Percentiles rank a stretch among this genome's conserved stretches.
These are phyloP conservation scores for Stenotaenia linearis DNA, from an alignment of 2,888 invertebrate species.

Conservation along the genomic window DNA sequence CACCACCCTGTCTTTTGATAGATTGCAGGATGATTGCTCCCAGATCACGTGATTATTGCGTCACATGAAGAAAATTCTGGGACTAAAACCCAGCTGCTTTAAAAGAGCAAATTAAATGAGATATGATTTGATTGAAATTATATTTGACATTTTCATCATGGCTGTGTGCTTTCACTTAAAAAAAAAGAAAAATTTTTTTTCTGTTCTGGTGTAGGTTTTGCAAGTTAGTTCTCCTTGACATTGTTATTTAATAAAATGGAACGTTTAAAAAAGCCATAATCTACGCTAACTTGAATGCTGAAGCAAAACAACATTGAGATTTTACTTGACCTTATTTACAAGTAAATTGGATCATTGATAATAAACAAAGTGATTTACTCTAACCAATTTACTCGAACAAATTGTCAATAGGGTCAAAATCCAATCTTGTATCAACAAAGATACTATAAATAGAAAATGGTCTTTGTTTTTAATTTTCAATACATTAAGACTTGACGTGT, in stretches of 20 bases:
- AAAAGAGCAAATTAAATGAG: not conserved
- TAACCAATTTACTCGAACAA: not conserved
- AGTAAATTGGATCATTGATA: not conserved
- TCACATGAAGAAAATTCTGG: not conserved
- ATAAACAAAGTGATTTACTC: not conserved
- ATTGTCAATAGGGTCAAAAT: not conserved
- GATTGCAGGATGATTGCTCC: not conserved
- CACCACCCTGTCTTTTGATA: not conserved
- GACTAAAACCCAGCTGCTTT: not conserved
- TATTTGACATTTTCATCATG: too few relatives aligned
- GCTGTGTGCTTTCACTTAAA: too few relatives aligned
- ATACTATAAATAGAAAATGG: too few relatives aligned
- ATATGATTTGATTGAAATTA: not conserved
- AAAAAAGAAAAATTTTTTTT: not conserved
- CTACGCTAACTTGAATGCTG: not conserved
- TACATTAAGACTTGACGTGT: not conserved
- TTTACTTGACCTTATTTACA: conserved; percentile 10
- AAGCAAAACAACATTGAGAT: not conserved
- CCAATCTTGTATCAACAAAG: too few relatives aligned
- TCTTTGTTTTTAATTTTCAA: not conserved
- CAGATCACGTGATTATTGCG: not conserved
- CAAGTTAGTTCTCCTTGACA: not conserved
- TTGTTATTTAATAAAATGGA: not conserved
- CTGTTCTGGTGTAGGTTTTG: not conserved
- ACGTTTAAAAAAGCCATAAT: not conserved